Evolutionary conservation across 2,113 vertebrate species (phyloP).

Genomic region (Platysternon megacephalum): DNA sequence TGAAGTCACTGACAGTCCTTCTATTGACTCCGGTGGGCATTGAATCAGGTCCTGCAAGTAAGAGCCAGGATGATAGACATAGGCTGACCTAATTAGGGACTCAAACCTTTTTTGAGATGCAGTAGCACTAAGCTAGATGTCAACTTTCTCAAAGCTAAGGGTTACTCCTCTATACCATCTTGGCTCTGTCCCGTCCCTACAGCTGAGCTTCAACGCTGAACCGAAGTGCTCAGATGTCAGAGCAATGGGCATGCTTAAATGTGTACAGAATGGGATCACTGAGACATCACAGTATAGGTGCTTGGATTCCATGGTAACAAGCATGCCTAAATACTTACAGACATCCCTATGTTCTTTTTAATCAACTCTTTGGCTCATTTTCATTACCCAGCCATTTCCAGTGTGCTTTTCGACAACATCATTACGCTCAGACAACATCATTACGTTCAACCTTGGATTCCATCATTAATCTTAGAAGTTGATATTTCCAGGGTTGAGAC

Average conservation of each 20-base stretch:
- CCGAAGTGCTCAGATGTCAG: neutral
- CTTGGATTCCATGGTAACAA: neutral
- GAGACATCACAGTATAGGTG: neutral
- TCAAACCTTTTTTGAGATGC: neutral
- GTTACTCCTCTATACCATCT: neutral
- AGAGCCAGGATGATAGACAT: neutral
- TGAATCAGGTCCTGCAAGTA: neutral
- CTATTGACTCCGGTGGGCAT: fast-evolving
- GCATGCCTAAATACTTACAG: neutral
- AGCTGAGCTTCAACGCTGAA: fast-evolving
- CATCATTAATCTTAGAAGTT: neutral
- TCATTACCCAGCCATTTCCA: neutral
- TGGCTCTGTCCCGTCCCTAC: fast-evolving
- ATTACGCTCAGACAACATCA: constrained; percentile 17
- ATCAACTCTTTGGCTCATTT: neutral
- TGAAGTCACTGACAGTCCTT: neutral
- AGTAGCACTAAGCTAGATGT: neutral
- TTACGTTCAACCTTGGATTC: constrained; percentile 23
- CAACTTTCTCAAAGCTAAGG: neutral
- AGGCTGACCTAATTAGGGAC: neutral
- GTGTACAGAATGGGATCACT: fast-evolving
- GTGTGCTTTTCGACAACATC: constrained; percentile 16
- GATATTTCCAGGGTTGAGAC: neutral
- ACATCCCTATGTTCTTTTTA: neutral
- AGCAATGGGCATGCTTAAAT: fast-evolving